Evolutionary conservation across 30 jellyfish, hydroid and myxozoan species (phyloP), one percentile per base, ranked within the genome.

Genomic region (Hydra vulgaris): DNA sequence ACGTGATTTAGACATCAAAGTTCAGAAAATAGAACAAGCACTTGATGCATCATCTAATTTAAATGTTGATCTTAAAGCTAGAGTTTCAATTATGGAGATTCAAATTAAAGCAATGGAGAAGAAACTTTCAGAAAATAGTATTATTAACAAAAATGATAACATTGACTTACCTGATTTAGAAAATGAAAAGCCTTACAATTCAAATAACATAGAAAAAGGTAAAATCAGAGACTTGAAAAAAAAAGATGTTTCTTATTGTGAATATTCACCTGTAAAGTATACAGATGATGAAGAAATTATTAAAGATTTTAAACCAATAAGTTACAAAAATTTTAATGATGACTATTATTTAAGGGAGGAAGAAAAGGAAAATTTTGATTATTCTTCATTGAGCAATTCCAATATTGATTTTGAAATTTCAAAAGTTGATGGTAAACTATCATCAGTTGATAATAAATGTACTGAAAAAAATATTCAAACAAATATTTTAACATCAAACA

Each of bases 241-340:
- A 40, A 40, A 5, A 3, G 61, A 12, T 40, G 61, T 3, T 5
- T 3, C 61, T 40, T 5, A 3, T 12, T 3, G 12, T 20, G 67
- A 56, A 27, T 89, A 89, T 73, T 89, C 96, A 8, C 96, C 96
- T 1, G 84, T 85, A 23, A 89, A 84, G 78, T 89, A 89, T 76
- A 74, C 81, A 20, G 96, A 84, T 72, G 88, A 53, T 25, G 87
- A 85, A 7, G 72, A 66, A 26, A 23, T 80, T 20, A 20, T 80
- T 21, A 67, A 26, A 25, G 68, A 54, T 26, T 80, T 80, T 26
- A 67, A 70, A 23, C 87, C 87, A 0, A 23, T 80, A 1, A 56
- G 25, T 22, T 21, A 56, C 19, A 70, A 70, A 7, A 84, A 80
- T 66, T 20, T 80, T 25, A 15, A 53, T 21, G 79, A 17, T 0